phyloP scores from a whole-genome alignment of 2,113 vertebrate genomes.

The Indicator maculatus region DNA sequence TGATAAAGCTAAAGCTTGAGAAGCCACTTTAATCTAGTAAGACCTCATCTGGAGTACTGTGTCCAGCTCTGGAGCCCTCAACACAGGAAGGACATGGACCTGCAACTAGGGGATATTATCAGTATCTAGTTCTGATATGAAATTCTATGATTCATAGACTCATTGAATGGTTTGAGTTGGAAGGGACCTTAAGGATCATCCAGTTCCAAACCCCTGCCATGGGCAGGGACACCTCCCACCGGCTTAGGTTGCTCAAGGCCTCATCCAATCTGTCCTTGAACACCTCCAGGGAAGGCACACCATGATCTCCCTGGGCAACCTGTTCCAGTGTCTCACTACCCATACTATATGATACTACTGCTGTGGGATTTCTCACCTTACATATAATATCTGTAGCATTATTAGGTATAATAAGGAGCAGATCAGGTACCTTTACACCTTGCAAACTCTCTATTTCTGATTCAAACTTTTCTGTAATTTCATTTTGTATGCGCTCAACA shows the following conservation, averaged over 20 bases:
- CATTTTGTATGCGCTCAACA: slow-evolving; percentile 78
- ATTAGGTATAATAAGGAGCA: background rate
- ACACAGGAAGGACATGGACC: background rate
- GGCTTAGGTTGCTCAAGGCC: too few relatives aligned
- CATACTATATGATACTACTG: background rate
- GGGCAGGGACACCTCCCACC: too few relatives aligned
- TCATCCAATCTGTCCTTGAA: too few relatives aligned
- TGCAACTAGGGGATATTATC: background rate
- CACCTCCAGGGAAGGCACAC: too few relatives aligned
- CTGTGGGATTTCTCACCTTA: background rate
- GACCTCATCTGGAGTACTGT: too few relatives aligned
- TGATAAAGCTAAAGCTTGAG: background rate
- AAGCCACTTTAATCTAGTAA: background rate
- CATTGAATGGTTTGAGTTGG: too few relatives aligned
- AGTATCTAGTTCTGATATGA: background rate
- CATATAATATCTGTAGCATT: background rate
- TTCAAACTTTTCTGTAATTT: slow-evolving; percentile 83
- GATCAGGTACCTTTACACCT: slow-evolving; percentile 75
- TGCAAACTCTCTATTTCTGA: slow-evolving; percentile 74
- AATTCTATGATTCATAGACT: background rate
- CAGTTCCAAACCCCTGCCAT: too few relatives aligned
- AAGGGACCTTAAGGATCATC: too few relatives aligned
- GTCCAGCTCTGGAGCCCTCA: too few relatives aligned
- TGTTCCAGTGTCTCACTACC: too few relatives aligned
- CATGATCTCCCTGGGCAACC: too few relatives aligned